Evolutionary conservation across 2,113 vertebrate species (phyloP).

Genomic region (Dascyllus trimaculatus): DNA sequence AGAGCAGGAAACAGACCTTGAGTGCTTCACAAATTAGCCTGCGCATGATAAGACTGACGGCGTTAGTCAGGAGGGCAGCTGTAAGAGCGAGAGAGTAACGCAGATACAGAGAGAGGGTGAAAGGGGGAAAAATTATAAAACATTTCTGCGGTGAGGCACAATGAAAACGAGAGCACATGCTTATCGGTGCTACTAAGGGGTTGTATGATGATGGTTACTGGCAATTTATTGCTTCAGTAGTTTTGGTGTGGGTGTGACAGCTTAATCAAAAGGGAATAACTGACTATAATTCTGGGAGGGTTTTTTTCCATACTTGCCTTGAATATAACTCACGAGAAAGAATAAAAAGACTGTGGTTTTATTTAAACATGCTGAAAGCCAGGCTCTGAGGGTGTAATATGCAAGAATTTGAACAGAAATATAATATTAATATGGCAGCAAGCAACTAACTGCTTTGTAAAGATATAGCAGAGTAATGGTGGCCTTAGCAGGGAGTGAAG

Average conservation of each 20-base stretch:
- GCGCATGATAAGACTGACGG: slow-evolving; percentile 26
- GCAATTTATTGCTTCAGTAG: slow-evolving; percentile 62
- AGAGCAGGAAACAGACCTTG: slow-evolving; percentile 26
- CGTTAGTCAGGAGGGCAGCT: slow-evolving; percentile 39
- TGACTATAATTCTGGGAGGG: slow-evolving; percentile 15
- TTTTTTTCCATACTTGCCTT: background rate
- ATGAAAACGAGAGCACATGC: slow-evolving; percentile 31
- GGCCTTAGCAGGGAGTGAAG: no score
- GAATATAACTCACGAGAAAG: slow-evolving; percentile 14
- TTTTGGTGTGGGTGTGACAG: slow-evolving; percentile 31
- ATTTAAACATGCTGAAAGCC: background rate
- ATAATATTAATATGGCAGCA: no score
- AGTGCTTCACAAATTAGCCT: slow-evolving; percentile 53
- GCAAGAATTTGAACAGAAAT: no score
- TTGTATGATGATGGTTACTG: slow-evolving; percentile 34
- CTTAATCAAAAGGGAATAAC: slow-evolving; percentile 18
- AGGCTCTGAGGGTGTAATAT: background rate
- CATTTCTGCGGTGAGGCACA: slow-evolving; percentile 20
- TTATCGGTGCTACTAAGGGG: slow-evolving; percentile 8
- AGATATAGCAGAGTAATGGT: no score
- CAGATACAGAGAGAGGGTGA: background rate
- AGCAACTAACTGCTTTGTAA: no score
- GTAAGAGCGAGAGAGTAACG: slow-evolving; percentile 1
- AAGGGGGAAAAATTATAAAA: slow-evolving; percentile 21
- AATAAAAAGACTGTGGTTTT: background rate